A percentile compares a stretch with the other conserved stretches of the same genome.
Conservation (phyloP, 1,140 invertebrate genomes). For the Papilio polytes region DNA sequence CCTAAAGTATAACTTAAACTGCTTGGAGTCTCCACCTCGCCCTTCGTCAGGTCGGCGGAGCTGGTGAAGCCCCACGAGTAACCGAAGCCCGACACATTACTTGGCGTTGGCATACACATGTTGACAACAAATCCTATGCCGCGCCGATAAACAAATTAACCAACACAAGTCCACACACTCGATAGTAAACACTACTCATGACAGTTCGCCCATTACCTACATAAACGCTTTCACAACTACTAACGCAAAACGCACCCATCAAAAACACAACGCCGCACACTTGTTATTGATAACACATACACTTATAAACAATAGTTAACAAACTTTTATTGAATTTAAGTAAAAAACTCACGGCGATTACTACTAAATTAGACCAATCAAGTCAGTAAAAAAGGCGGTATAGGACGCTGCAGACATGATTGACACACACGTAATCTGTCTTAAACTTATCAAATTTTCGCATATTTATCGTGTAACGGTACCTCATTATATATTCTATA, state of each 20-base stretch:
- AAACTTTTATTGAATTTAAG: slow-evolving; percentile 20
- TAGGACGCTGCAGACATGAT: slow-evolving; percentile 71
- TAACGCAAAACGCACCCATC: slow-evolving; percentile 74
- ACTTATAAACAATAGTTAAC: slow-evolving; percentile 39
- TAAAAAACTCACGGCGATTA: slow-evolving; percentile 38
- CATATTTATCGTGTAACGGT: slow-evolving; percentile 43
- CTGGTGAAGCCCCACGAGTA: slow-evolving; percentile 83
- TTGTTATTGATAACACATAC: slow-evolving; percentile 37
- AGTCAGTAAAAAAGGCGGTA: slow-evolving; percentile 76
- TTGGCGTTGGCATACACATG: slow-evolving; percentile 84
- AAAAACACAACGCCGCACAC: slow-evolving; percentile 57
- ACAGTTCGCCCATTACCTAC: slow-evolving; percentile 77
- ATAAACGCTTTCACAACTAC: slow-evolving; percentile 80
- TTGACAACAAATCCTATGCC: slow-evolving; percentile 57
- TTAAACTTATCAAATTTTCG: slow-evolving; percentile 44
- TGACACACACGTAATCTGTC: slow-evolving; percentile 70
- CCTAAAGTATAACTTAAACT: slow-evolving; percentile 82
- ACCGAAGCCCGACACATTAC: slow-evolving; percentile 81
- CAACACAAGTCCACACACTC: slow-evolving; percentile 70
- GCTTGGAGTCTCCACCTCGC: slow-evolving; percentile 80
- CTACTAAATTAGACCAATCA: slow-evolving; percentile 64
- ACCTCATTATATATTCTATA: slow-evolving; percentile 48
- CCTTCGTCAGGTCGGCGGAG: slow-evolving; percentile 79
- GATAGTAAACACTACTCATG: slow-evolving; percentile 80
- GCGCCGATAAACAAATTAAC: slow-evolving; percentile 68